phyloP scores from a whole-genome alignment of 2,113 vertebrate species.

The Argyrosomus japonicus region DNA sequence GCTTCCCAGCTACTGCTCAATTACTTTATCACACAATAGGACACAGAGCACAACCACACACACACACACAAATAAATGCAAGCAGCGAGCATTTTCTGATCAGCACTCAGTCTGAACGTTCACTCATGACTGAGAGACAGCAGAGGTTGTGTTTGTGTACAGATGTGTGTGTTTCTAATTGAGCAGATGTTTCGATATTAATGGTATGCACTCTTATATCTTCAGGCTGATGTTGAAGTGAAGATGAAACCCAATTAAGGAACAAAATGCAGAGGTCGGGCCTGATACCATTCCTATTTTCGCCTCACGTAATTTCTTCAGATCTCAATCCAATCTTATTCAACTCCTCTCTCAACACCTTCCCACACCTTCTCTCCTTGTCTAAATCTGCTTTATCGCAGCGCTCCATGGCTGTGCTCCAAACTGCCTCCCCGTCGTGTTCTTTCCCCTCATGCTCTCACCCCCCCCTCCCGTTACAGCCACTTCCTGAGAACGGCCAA shows the following conservation, averaged over 20 bases:
- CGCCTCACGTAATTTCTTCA: conserved; percentile 1
- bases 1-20: conserved; percentile 69
- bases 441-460: too few species aligned
- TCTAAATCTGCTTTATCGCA: not conserved
- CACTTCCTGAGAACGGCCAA: conserved; percentile 86
- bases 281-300: not conserved
- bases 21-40: conserved; percentile 61
- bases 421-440: not conserved
- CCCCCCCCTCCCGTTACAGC: conserved; percentile 80
- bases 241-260: conserved; percentile 49
- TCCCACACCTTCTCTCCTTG: not conserved
- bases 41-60: conserved; percentile 4
- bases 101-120: conserved; percentile 15
- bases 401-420: not conserved
- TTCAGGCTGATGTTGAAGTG: conserved; percentile 35
- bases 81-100: conserved; percentile 45
- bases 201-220: conserved; percentile 31
- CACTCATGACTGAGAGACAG: conserved; percentile 50
- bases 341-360: conserved; percentile 16
- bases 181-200: conserved; percentile 59
- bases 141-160: conserved; percentile 16
- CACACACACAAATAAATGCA: conserved; percentile 14
- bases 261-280: conserved; percentile 36
- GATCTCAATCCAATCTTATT: conserved; percentile 35
- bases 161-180: conserved; percentile 29